Base-by-base conservation (phyloP, 1,140 invertebrate genomes). In the Drosophila arizonae region DNA sequence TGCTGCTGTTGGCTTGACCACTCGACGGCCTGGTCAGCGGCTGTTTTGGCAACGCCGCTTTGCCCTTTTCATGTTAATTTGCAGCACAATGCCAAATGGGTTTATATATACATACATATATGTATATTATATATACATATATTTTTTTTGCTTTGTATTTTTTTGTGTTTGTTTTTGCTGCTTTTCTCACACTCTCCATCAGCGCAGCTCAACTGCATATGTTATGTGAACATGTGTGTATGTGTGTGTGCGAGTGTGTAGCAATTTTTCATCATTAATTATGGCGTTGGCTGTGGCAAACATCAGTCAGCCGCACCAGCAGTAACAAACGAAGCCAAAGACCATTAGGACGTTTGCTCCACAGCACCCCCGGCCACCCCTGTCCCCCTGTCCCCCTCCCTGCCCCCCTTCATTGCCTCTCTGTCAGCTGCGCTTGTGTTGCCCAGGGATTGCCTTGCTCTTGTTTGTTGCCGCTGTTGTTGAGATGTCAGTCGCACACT, bases 211-310 rank as follows among this genome's bases (percentile, higher is more conserved):
- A 67, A 61, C 55, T 85, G 81, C 81, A 85, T 85, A 85, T 85
- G 81, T 68, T 85, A 72, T 85, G 63, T 75, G 76, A 21, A 6
- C 13, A 17, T 81, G 61, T 77, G 48, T 68, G 21, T 24, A 1
- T 24, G 61, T 77, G 48, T 68, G 55, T 65, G 69, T 61, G 57
- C 67, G 61, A 70, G 80, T 82, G 82, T 72, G 84, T 79, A 87
- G 82, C 82, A 86, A 86, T 86, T 86, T 86, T 86, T 86, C 82
- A 86, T 86, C 82, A 86, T 86, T 86, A 86, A 86, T 86, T 86
- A 86, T 86, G 82, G 82, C 82, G 82, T 78, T 78, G 79, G 80
- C 82, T 87, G 81, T 81, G 74, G 74, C 81, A 86, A 87, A 86
- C 81, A 86, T 86, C 81, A 86, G 79, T 86, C 81, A 86, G 79